Evolutionary conservation across 2,113 vertebrate species (phyloP), one percentile per base, ranked within the genome.

Genomic region (Tetrao urogallus): DNA sequence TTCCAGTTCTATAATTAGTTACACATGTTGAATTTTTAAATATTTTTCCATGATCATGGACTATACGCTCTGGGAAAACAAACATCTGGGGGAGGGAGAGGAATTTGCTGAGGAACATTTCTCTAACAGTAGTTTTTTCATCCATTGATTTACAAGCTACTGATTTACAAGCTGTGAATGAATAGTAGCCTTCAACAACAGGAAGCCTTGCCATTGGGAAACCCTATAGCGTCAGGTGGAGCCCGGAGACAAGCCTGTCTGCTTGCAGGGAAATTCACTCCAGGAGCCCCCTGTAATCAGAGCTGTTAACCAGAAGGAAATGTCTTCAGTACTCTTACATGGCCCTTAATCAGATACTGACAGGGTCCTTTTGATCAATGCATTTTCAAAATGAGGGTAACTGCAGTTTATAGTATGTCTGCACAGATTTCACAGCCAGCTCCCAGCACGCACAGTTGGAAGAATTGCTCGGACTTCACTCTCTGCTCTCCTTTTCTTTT

Each of bases 81-180:
- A 97, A 91, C 97, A 96, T 94, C 96, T 97, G 91, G 96, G 97
- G 96, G 82, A 91, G 65, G 76, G 92, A 94, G 76, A 88, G 94
- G 97, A 97, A 95, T 97, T 97, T 96, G 97, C 93, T 90, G 96
- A 98, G 96, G 97, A 98, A 97, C 97, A 87, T 96, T 96, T 93
- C 94, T 95, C 97, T 83, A 98, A 97, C 97, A 98, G 97, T 98
- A 97, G 96, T 98, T 94, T 95, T 95, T 98, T 97, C 94, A 97
- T 97, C 95, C 95, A 81, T 50, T 98, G 98, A 98, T 98, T 98
- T 98, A 98, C 97, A 97, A 96, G 97, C 93, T 97, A 92, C 97
- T 98, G 98, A 98, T 98, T 98, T 98, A 98, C 97, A 98, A 98
- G 97, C 98, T 98, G 98, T 90, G 98, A 98, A 98, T 98, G 98